A percentile compares a stretch with the other conserved stretches of the same genome.
These are phyloP conservation scores for Chloropsis cyanopogon DNA, from an alignment of 2,113 vertebrate species.

Conservation along the genomic window DNA sequence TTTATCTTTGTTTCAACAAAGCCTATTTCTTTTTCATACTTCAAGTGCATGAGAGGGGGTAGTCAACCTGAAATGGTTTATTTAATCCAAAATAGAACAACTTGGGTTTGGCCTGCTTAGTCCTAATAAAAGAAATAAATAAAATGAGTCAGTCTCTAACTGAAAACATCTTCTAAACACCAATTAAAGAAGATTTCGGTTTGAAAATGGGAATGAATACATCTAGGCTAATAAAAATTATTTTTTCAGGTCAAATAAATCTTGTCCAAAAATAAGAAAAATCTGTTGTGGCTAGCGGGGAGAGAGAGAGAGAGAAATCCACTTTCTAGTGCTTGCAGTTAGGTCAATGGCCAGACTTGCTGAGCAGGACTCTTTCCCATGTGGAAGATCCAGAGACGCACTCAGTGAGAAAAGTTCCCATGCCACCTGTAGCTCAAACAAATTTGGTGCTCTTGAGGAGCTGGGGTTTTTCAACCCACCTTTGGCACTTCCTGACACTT, in stretches of 20 bases:
- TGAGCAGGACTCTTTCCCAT: not conserved
- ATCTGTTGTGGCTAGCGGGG: not conserved
- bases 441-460: not conserved
- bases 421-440: not conserved
- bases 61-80: constrained; percentile 50
- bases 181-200: not conserved
- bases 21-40: constrained; percentile 17
- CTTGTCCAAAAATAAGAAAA: not conserved
- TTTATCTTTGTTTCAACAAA: constrained; percentile 49
- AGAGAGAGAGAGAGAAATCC: not conserved
- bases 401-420: not conserved
- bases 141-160: not conserved
- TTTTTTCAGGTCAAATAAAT: not conserved
- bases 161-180: constrained; percentile 40
- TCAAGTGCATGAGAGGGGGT: not conserved
- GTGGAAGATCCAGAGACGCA: not conserved
- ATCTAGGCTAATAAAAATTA: not conserved
- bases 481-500: not conserved
- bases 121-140: constrained; percentile 49
- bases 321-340: not conserved
- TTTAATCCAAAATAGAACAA: constrained; percentile 44
- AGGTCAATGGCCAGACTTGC: not conserved
- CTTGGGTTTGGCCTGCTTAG: constrained; percentile 12
- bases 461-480: not conserved
- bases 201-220: not conserved